Evolutionary conservation across 2,888 invertebrate genomes (phyloP).

Genomic region (Cantharis flavilabris): DNA sequence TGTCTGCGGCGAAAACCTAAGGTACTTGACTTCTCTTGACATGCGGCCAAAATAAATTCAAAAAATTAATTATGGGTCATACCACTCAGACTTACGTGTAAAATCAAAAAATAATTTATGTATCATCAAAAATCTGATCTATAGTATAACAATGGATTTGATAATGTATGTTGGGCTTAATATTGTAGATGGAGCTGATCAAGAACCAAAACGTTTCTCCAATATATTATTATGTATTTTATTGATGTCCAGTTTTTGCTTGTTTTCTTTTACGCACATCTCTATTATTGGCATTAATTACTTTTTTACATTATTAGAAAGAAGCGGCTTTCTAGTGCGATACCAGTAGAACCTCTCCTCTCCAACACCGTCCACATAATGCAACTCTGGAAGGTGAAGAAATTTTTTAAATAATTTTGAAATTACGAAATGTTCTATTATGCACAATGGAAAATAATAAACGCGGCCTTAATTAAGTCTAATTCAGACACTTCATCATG

Average conservation of each 20-base stretch:
- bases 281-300: no score
- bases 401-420: background rate
- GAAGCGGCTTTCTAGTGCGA: background rate
- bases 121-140: no score
- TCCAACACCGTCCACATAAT: background rate
- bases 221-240: no score
- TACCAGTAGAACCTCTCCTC: background rate
- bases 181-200: background rate
- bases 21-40: background rate
- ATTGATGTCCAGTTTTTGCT: no score
- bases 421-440: background rate
- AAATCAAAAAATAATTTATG: background rate
- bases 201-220: background rate
- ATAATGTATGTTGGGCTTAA: no score
- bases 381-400: background rate
- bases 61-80: background rate
- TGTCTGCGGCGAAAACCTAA: background rate
- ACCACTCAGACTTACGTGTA: background rate
- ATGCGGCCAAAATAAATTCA: background rate
- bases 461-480: background rate
- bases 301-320: background rate
- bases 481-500: background rate
- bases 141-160: no score
- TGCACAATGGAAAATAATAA: background rate
- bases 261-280: no score